Percentiles rank a stretch among this genome's conserved stretches.
These are phyloP conservation scores for Sinhomidia bicolor DNA, from an alignment of 2,888 invertebrate genomes.

Conservation along the genomic window DNA sequence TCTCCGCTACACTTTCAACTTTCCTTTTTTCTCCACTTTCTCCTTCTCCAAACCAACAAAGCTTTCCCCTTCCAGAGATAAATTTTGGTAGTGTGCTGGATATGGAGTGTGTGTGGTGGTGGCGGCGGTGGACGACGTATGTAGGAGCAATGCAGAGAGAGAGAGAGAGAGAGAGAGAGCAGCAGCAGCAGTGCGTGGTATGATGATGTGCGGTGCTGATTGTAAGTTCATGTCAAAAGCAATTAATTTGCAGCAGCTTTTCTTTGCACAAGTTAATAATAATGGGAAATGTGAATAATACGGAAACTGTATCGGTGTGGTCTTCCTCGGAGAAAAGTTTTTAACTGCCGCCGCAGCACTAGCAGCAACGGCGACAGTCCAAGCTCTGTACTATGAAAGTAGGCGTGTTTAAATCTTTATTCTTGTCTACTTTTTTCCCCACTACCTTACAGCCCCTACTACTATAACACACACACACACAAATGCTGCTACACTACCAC, in stretches of 20 bases:
- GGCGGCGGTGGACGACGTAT: no score
- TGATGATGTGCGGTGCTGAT: slow-evolving; percentile 48
- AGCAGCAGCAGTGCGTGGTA: not conserved
- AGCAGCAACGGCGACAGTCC: not conserved
- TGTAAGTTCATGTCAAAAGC: slow-evolving; percentile 66
- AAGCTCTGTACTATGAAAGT: not conserved
- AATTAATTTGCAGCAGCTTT: slow-evolving; percentile 61
- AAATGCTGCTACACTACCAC: no score
- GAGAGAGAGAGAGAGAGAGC: no score
- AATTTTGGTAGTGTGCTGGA: no score
- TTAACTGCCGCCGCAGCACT: not conserved
- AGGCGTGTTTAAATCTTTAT: no score
- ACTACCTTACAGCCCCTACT: no score
- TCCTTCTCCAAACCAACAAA: no score
- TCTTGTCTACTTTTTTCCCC: no score
- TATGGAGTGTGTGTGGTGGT: not conserved
- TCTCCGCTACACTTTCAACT: not conserved
- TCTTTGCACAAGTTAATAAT: slow-evolving; percentile 31
- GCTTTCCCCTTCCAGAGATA: not conserved
- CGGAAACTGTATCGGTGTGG: slow-evolving; percentile 8
- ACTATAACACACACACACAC: no score
- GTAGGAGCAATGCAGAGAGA: not conserved
- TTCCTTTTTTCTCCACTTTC: not conserved
- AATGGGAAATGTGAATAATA: slow-evolving; percentile 29
- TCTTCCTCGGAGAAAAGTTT: not conserved